Conservation (phyloP, 2,888 invertebrate species). For the Lobophora halterata region DNA sequence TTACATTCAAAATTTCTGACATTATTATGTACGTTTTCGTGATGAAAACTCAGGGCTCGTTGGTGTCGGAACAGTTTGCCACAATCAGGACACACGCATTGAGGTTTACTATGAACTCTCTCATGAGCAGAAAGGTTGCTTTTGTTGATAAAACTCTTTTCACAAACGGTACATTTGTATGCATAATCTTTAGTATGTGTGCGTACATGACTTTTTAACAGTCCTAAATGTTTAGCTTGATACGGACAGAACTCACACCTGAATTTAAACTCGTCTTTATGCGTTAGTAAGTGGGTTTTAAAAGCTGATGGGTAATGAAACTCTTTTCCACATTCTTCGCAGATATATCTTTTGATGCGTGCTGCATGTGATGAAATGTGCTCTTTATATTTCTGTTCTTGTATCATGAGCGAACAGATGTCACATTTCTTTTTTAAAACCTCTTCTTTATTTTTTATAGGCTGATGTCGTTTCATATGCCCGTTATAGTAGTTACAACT, state of each 20-base stretch:
- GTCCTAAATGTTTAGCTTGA: slow-evolving; percentile 39
- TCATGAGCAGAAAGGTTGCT: slow-evolving; percentile 44
- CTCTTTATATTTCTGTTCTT: slow-evolving; percentile 29
- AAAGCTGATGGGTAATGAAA: slow-evolving; percentile 39
- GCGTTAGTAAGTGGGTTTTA: slow-evolving; percentile 41
- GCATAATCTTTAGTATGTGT: slow-evolving; percentile 47
- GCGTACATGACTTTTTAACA: slow-evolving; percentile 44
- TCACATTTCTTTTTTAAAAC: slow-evolving; percentile 26
- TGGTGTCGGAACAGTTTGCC: slow-evolving; percentile 32
- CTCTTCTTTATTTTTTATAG: neutral
- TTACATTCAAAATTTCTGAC: slow-evolving; percentile 40
- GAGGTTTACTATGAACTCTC: slow-evolving; percentile 28
- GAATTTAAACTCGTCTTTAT: slow-evolving; percentile 40
- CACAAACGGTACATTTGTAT: slow-evolving; percentile 44
- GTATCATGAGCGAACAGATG: slow-evolving; percentile 32
- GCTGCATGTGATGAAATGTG: slow-evolving; percentile 36
- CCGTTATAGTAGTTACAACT: slow-evolving; percentile 25
- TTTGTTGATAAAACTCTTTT: slow-evolving; percentile 43
- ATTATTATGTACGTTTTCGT: slow-evolving; percentile 33
- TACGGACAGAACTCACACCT: slow-evolving; percentile 51
- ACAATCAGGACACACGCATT: slow-evolving; percentile 34
- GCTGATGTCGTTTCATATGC: slow-evolving; percentile 30
- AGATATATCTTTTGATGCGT: slow-evolving; percentile 34
- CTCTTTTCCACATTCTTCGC: slow-evolving; percentile 46
- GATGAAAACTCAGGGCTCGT: slow-evolving; percentile 36